Evolutionary conservation across 2,888 invertebrate genomes (phyloP), one percentile per base, ranked within the genome.

Genomic region (Toxonevra muliebris): DNA sequence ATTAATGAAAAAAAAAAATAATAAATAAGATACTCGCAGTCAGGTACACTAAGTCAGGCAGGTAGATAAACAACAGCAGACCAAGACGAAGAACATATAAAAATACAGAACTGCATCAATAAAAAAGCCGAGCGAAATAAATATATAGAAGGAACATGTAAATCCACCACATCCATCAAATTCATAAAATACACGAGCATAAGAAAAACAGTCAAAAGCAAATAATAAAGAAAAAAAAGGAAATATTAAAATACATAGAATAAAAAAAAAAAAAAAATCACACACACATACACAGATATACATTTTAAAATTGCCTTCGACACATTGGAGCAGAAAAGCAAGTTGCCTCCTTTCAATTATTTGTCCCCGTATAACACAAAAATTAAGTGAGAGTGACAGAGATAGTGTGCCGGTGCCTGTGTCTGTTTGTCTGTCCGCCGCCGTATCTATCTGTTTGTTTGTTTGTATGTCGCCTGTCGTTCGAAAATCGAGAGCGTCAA

Each of bases 301-400:
- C 20, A 60, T 65, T 53, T 65, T 60, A 53, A 65, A 55, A 66
- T 48, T 61, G 60, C 66, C 54, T 43, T 20, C 66, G 61, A 54
- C 61, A 48, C 52, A 61, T 52, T 61, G 50, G 30, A 48, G 61
- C 15, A 52, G 40, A 61, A 41, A 48, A 48, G 52, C 48, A 61
- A 50, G 50, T 52, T 48, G 50, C 61, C 50, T 50, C 48, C 50
- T 61, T 41, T 48, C 61, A 61, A 61, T 61, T 48, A 61, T 48
- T 30, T 30, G 30, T 30, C 30, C 7, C 30, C 30, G 30, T 30
- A 30, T 7, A 30, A 7, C 7, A 30, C 7, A 30, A 30, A 11
- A 41, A 48, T 20, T 30, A 15, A 53, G 15, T 15, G 13, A n/a
- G 48, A 48, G 48, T 48, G 48, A 48, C 48, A 48, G 48, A 48